Percentiles rank a stretch among this genome's conserved stretches.
Conservation (phyloP, 2,888 invertebrate species). For the Portevinia maculata region DNA sequence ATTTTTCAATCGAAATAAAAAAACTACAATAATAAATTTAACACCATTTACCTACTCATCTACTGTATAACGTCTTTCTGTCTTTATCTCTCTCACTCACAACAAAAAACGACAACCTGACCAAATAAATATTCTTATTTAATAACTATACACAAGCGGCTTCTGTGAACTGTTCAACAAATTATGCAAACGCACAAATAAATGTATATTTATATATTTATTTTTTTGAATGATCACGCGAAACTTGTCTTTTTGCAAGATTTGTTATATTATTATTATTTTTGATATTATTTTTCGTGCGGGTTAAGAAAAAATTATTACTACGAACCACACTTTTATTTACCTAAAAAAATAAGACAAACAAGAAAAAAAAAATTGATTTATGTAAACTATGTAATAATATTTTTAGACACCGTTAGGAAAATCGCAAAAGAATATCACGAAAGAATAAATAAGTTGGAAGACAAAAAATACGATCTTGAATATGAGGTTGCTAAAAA, state of each 20-base stretch:
- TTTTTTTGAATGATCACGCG: slow-evolving; percentile 24
- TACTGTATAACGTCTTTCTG: slow-evolving; percentile 34
- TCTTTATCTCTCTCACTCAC: background rate
- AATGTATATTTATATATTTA: background rate
- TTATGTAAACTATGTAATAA: slow-evolving; percentile 44
- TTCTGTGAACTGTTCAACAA: slow-evolving; percentile 44
- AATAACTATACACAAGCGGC: slow-evolving; percentile 27
- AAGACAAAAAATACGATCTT: slow-evolving; percentile 95
- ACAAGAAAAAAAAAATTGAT: slow-evolving; percentile 28
- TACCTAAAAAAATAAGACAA: slow-evolving; percentile 36
- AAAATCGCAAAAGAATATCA: slow-evolving; percentile 81
- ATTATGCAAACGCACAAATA: slow-evolving; percentile 23
- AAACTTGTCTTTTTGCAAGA: slow-evolving; percentile 54
- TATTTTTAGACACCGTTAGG: slow-evolving; percentile 80
- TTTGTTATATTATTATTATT: slow-evolving; percentile 21
- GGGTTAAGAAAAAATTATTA: no score
- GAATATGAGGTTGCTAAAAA: slow-evolving; percentile 98
- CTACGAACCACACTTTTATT: slow-evolving; percentile 26
- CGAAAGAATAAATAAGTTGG: slow-evolving; percentile 81
- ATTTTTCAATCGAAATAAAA: slow-evolving; percentile 62
- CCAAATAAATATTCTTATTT: slow-evolving; percentile 33
- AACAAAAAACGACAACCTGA: slow-evolving; percentile 27
- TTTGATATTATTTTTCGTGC: slow-evolving; percentile 1
- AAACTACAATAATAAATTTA: slow-evolving; percentile 46
- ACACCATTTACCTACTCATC: slow-evolving; percentile 41